phyloP scores from a whole-genome alignment of 1,140 invertebrate genomes.

The Oedothorax gibbosus region DNA sequence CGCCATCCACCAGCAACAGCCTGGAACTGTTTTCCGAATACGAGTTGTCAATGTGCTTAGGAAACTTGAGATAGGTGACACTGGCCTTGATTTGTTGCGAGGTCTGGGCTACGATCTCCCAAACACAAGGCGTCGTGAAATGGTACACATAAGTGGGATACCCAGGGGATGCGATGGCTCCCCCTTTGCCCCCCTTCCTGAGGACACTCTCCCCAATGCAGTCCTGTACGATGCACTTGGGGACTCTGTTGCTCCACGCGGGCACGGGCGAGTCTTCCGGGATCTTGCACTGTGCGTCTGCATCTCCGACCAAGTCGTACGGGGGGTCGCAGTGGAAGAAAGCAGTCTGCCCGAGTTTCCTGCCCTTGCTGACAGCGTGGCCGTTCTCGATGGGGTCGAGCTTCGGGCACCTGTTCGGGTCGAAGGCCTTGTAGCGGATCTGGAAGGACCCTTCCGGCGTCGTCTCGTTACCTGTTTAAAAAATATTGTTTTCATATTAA shows the following conservation, averaged over 20 bases:
- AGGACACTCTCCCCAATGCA: conserved; percentile 34
- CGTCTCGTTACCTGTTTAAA: background rate
- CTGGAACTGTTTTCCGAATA: conserved; percentile 30
- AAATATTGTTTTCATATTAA: too few species aligned
- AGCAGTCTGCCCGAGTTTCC: conserved; percentile 46
- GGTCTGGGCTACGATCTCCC: conserved; percentile 54
- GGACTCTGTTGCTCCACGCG: conserved; percentile 50
- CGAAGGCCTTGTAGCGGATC: conserved; percentile 61
- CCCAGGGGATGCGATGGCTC: conserved; percentile 58
- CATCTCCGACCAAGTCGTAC: conserved; percentile 57
- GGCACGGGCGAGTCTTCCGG: conserved; percentile 52
- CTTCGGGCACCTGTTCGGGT: conserved; percentile 54
- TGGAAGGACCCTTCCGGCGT: conserved; percentile 35
- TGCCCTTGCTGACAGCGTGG: conserved; percentile 40
- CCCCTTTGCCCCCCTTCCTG: conserved; percentile 1
- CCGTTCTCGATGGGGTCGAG: conserved; percentile 56
- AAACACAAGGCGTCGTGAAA: conserved; percentile 37
- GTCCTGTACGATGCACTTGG: conserved; percentile 53
- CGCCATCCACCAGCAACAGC: conserved; percentile 38
- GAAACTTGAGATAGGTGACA: conserved; percentile 43
- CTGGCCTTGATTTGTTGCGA: conserved; percentile 35
- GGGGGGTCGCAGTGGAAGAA: conserved; percentile 57
- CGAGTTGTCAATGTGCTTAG: conserved; percentile 28
- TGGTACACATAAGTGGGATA: conserved; percentile 50
- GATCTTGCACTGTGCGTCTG: conserved; percentile 35